Conservation (phyloP, 2,113 vertebrate species). For the Varanus komodoensis region DNA sequence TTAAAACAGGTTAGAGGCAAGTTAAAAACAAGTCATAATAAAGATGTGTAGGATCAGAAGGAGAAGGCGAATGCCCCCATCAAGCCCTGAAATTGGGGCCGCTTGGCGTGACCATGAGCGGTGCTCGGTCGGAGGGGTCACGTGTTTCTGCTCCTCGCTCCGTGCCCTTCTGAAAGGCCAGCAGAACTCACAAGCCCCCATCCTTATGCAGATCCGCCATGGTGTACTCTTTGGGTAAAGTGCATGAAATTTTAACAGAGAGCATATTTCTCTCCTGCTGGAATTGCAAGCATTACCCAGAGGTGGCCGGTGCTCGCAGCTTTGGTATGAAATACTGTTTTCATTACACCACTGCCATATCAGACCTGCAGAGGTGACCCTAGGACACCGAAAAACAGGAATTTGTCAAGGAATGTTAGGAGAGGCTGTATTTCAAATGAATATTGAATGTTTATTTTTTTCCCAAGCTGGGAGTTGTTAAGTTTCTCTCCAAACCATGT, state of each 20-base stretch:
- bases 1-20: too few species aligned
- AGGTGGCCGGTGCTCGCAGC: neutral
- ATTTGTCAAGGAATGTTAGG: neutral
- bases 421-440: conserved; percentile 17
- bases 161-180: neutral
- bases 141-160: too few species aligned
- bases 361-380: conserved; percentile 28
- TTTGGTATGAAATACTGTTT: conserved; percentile 32
- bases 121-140: too few species aligned
- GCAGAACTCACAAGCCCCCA: too few species aligned
- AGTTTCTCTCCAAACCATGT: neutral
- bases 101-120: neutral
- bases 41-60: too few species aligned
- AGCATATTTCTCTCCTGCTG: neutral
- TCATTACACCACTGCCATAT: conserved; percentile 18
- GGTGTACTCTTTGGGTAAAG: neutral
- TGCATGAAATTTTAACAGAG: conserved; percentile 4
- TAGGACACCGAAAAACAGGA: neutral
- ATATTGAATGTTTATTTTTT: neutral
- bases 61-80: too few species aligned
- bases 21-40: too few species aligned
- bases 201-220: neutral
- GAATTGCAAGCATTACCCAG: conserved; percentile 27
- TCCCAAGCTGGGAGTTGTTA: neutral
- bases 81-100: too few species aligned